Evolutionary conservation across 2,113 vertebrate genomes (phyloP).

Genomic region (Oreochromis tanganicae): DNA sequence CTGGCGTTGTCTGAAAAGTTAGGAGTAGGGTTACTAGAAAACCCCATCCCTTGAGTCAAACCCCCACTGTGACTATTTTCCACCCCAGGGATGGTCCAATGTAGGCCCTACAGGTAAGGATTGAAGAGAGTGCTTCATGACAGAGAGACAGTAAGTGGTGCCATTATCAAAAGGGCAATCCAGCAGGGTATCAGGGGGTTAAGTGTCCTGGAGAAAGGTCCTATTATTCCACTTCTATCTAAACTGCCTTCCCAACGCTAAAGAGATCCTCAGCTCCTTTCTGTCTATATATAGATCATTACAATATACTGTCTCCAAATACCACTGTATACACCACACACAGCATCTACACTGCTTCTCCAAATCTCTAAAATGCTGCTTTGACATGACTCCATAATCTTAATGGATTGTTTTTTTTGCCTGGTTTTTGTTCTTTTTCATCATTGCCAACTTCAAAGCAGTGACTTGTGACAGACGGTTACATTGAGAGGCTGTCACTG

Average conservation of each 20-base stretch:
- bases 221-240: slow-evolving; percentile 63
- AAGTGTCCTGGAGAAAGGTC: slow-evolving; percentile 75
- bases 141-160: slow-evolving; percentile 58
- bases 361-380: slow-evolving; percentile 15
- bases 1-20: slow-evolving; percentile 46
- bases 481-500: slow-evolving; percentile 48
- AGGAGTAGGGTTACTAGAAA: slow-evolving; percentile 74
- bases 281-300: background rate
- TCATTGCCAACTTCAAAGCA: slow-evolving; percentile 51
- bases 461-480: slow-evolving; percentile 37
- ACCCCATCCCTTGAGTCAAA: slow-evolving; percentile 36
- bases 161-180: slow-evolving; percentile 65
- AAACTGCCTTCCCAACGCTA: slow-evolving; percentile 41
- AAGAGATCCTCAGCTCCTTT: slow-evolving; percentile 5
- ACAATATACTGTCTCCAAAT: background rate
- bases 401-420: background rate
- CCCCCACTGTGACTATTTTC: slow-evolving; percentile 30
- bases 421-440: background rate
- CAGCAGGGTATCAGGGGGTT: slow-evolving; percentile 66
- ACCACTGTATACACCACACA: background rate
- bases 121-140: slow-evolving; percentile 51
- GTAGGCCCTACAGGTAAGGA: slow-evolving; percentile 68
- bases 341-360: background rate
- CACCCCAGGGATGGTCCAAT: slow-evolving; percentile 26
- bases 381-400: slow-evolving; percentile 40